Evolutionary conservation across 2,797 vertebrate species (phyloP), one percentile per base, ranked within the genome.

Genomic region (Etheostoma perlongum): DNA sequence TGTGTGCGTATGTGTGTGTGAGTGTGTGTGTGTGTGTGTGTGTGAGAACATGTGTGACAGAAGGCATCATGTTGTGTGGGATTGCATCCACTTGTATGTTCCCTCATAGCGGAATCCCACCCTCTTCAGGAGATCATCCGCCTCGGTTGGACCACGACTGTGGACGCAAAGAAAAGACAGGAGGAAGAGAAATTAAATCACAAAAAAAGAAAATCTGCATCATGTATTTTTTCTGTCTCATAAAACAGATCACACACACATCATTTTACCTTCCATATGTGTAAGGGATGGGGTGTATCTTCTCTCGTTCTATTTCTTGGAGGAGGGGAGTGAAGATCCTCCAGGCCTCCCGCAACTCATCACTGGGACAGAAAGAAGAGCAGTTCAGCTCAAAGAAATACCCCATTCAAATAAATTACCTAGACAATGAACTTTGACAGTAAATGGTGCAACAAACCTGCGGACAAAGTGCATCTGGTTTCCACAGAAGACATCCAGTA

Each of bases 401-500:
- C 0, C 4, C 36, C 33, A 46, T 48, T 23, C 23, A 64, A 49
- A 71, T 1, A 21, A 46, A 67, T 64, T 0, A 53, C 3, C 18
- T 9, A 23, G 3, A 47, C 13, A 27, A 10, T 30, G 12, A 68
- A 21, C 6, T 13, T 12, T 2, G 1, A 60, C 8, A 69, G 11
- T 40, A 61, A 64, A 65, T 1, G 5, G 9, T 18, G 0, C 1
- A 6, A 84, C 76, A 19, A 36, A 97, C 97, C 97, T 97, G 88
- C 96, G 95, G 18, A 97, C 97, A 49, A 97, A 97, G 91, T 97
- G 96, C 96, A 97, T 97, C 92, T 97, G 97, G 90, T 93, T 97
- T 72, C 96, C 96, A 66, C 96, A 97, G 93, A 97, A 96, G 65
- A 97, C 97, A 0, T 97, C 96, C 49, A 97, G 93, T 67, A 97